Evolutionary conservation across 2,797 vertebrate genomes (phyloP), one percentile per base, ranked within the genome.

Genomic region (Ataeniobius toweri): DNA sequence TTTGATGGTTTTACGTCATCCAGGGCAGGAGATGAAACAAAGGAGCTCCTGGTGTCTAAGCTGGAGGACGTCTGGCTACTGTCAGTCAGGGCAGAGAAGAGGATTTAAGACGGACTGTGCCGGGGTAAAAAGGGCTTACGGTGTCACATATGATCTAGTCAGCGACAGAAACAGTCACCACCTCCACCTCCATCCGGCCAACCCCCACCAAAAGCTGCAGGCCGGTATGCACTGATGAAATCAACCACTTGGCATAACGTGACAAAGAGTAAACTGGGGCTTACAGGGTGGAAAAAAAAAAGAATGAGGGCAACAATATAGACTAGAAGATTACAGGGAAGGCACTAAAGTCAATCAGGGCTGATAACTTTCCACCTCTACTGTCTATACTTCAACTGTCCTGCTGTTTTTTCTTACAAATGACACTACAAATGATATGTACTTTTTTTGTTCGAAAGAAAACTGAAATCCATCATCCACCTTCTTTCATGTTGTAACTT

Each of bases 121-220:
- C 39, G 36, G 88, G 90, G 89, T 86, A 83, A 92, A 69, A 89
- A 92, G 76, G 89, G 91, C 85, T 94, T 91, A 93, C 83, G 58
- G 87, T 93, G 92, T 92, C 92, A 95, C 92, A 94, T 89, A 89
- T 85, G 92, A 95, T 94, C 94, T 86, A 78, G 86, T 89, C 88
- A 86, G 18, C 76, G 94, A 95, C 94, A 94, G 93, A 86, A 94
- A 53, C 89, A 89, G 80, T 94, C 92, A 92, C 88, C 93, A 92
- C 92, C 88, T 91, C 80, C 72, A 89, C 88, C 90, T 85, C 85
- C 87, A 85, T 70, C 76, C 48, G 28, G 56, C 73, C 48, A 77
- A 12, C 84, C 69, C 36, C 82, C 72, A 59, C 50, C 6, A 24
- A 65, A 20, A 36, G 65, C 75, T 53, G 59, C 28, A 8, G 22